phyloP scores from a whole-genome alignment of 2,113 vertebrate genomes.

The Sakesphorus luctuosus region DNA sequence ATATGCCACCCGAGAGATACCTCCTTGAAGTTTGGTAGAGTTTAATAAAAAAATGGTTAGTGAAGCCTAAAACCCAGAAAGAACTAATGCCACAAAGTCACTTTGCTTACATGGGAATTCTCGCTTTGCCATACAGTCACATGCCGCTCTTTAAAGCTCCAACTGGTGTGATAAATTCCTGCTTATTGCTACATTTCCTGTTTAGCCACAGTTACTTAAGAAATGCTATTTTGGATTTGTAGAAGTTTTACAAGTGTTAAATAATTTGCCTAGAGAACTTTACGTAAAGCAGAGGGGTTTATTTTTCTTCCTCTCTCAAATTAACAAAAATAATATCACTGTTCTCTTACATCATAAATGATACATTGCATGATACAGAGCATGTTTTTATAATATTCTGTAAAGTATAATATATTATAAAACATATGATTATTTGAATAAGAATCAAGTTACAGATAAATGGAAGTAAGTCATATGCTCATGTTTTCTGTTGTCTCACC shows the following conservation, averaged over 20 bases:
- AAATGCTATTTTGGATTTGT: neutral
- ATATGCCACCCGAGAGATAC: conserved; percentile 60
- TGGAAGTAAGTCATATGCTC: neutral
- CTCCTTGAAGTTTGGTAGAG: conserved; percentile 67
- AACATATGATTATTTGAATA: neutral
- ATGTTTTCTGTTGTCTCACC: neutral
- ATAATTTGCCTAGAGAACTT: conserved; percentile 14
- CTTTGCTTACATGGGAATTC: neutral
- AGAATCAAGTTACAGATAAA: neutral
- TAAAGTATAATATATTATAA: neutral
- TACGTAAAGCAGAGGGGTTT: neutral
- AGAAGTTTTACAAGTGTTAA: neutral
- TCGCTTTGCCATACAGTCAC: neutral
- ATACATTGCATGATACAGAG: neutral
- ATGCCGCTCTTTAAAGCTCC: neutral
- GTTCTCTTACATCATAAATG: neutral
- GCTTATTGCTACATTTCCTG: neutral
- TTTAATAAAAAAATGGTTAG: conserved; percentile 71
- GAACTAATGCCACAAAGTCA: neutral
- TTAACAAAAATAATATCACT: neutral
- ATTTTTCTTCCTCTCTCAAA: neutral
- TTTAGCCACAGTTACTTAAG: neutral
- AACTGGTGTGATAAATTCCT: neutral
- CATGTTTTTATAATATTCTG: neutral
- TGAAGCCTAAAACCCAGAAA: neutral